Percentiles rank a stretch among this genome's conserved stretches.
phyloP scores from a whole-genome alignment of 2,888 invertebrate genomes.

The Zygogramma bicolorata region DNA sequence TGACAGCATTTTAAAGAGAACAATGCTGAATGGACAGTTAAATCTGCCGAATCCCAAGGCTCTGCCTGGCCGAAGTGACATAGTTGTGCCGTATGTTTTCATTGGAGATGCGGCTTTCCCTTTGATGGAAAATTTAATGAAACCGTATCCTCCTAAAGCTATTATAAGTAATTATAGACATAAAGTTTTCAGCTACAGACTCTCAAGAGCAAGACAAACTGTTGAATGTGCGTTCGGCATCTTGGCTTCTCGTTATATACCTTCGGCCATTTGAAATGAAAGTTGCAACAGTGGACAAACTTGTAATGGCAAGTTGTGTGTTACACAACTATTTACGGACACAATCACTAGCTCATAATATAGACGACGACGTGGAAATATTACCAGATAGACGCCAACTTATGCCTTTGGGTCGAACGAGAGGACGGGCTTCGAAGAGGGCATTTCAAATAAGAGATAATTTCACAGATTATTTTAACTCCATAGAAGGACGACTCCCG shows the following conservation, averaged over 20 bases:
- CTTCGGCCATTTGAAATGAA: constrained; percentile 13
- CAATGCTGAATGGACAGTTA: constrained; percentile 16
- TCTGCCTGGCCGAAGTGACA: constrained; percentile 16
- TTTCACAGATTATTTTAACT: constrained; percentile 14
- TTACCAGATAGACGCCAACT: constrained; percentile 4
- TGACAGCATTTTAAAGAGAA: constrained; percentile 7
- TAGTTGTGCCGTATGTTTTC: constrained; percentile 27
- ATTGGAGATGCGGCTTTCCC: constrained; percentile 42
- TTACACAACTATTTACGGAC: constrained; percentile 19
- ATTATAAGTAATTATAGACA: constrained; percentile 11
- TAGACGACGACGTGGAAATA: constrained; percentile 12
- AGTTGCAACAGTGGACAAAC: constrained; percentile 15
- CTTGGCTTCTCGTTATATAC: constrained; percentile 17
- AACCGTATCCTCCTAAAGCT: constrained; percentile 20
- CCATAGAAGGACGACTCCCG: constrained; percentile 1
- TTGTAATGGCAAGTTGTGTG: constrained; percentile 17
- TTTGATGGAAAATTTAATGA: constrained; percentile 51
- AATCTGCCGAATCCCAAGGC: constrained; percentile 12
- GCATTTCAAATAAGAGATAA: constrained; percentile 15
- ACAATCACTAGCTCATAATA: background rate
- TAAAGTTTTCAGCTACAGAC: constrained; percentile 29
- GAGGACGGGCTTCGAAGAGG: constrained; percentile 52
- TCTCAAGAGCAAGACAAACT: constrained; percentile 24
- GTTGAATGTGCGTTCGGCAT: constrained; percentile 14
- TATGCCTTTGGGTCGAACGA: constrained; percentile 47